phyloP scores from a whole-genome alignment of 2,888 invertebrate species.

The Melikaiella ostensackeni region DNA sequence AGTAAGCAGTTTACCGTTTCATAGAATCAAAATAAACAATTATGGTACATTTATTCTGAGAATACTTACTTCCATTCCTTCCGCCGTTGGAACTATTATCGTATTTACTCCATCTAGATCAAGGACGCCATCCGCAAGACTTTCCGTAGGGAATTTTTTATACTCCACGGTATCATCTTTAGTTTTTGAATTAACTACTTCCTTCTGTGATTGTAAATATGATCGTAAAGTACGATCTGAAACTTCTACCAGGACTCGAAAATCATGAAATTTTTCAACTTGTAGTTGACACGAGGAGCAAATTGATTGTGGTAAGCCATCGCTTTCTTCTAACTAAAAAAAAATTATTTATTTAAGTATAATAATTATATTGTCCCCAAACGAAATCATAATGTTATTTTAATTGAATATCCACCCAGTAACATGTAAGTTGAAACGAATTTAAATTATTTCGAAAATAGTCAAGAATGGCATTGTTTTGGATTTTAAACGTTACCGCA shows the following conservation, averaged over 20 bases:
- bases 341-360: too few relatives aligned
- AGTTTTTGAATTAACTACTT: not conserved
- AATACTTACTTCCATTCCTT: slow-evolving; percentile 49
- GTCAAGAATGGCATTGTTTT: too few relatives aligned
- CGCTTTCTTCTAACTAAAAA: slow-evolving; percentile 60
- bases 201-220: slow-evolving; percentile 51
- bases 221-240: slow-evolving; percentile 63
- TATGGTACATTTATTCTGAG: not conserved
- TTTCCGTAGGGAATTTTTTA: slow-evolving; percentile 44
- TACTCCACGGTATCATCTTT: not conserved
- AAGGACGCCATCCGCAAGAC: slow-evolving; percentile 39
- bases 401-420: too few relatives aligned
- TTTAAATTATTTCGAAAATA: too few relatives aligned
- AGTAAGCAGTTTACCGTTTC: not conserved
- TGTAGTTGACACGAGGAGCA: slow-evolving; percentile 61
- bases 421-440: too few relatives aligned
- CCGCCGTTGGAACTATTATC: slow-evolving; percentile 51
- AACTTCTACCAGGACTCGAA: slow-evolving; percentile 63
- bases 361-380: too few relatives aligned
- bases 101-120: slow-evolving; percentile 50
- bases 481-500: too few relatives aligned
- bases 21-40: not conserved
- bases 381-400: too few relatives aligned
- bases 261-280: slow-evolving; percentile 64
- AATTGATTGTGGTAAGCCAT: slow-evolving; percentile 63